A percentile compares a stretch with the other conserved stretches of the same genome.
Evolutionary conservation across 2,888 invertebrate species (phyloP).

Genomic region (Mamestra brassicae): DNA sequence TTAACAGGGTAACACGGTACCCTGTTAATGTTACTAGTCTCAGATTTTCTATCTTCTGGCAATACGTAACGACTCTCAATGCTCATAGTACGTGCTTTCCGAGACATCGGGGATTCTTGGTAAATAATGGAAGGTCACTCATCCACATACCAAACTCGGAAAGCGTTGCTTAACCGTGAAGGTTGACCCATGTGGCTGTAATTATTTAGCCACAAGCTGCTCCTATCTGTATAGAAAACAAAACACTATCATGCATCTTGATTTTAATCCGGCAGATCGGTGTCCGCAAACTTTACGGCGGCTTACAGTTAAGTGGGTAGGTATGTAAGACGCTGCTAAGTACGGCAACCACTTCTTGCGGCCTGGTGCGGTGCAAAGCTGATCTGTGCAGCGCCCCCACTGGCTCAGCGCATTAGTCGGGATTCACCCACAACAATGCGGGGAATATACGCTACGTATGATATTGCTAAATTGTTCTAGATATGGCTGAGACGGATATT

Average conservation of each 20-base stretch:
- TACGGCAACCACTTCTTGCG: slow-evolving; percentile 40
- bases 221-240: neutral
- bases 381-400: slow-evolving; percentile 22
- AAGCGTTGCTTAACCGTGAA: no score
- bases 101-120: no score
- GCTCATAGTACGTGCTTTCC: no score
- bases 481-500: neutral
- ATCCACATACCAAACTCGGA: no score
- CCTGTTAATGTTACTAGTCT: no score
- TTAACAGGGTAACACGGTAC: no score
- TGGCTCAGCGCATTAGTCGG: slow-evolving; percentile 18
- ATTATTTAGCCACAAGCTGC: no score
- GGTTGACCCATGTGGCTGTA: no score
- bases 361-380: slow-evolving; percentile 39
- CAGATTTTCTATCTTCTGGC: no score
- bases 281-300: slow-evolving; percentile 13
- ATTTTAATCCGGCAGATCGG: slow-evolving; percentile 18
- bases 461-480: neutral
- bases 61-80: no score
- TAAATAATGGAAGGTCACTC: no score
- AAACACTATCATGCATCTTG: slow-evolving; percentile 9
- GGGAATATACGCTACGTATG: neutral
- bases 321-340: slow-evolving; percentile 34
- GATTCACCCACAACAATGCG: slow-evolving; percentile 33
- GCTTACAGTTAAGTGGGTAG: slow-evolving; percentile 16